Conservation (phyloP, 2,888 invertebrate genomes). For the Tetanocera ferruginea region DNA sequence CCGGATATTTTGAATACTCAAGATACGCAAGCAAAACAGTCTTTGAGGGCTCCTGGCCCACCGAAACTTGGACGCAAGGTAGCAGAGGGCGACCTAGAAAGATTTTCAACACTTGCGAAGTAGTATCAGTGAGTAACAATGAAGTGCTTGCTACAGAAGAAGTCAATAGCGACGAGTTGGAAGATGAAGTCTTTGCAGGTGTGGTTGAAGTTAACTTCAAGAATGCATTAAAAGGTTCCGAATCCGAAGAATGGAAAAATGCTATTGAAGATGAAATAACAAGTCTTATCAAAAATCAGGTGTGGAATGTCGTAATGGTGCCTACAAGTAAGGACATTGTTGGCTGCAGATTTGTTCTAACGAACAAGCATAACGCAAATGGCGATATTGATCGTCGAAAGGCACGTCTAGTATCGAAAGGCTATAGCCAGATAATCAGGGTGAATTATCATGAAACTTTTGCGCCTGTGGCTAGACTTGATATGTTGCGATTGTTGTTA, state of each 20-base stretch:
- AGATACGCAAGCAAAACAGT: neutral
- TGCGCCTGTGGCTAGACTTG: constrained; percentile 2
- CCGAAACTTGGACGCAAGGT: no score
- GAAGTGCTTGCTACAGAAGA: no score
- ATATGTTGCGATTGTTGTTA: neutral
- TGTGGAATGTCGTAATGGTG: no score
- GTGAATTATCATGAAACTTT: constrained; percentile 1
- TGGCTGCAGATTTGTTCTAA: no score
- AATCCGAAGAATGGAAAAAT: constrained; percentile 36
- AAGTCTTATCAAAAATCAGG: constrained; percentile 41
- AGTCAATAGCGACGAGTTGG: neutral
- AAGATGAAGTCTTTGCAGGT: constrained; percentile 38
- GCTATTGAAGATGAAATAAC: constrained; percentile 40
- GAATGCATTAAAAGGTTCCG: constrained; percentile 37
- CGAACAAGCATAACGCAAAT: neutral
- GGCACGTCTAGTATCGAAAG: constrained; percentile 7
- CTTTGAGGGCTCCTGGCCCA: no score
- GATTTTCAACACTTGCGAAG: no score
- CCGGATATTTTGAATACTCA: neutral
- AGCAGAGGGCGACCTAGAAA: neutral
- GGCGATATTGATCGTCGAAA: neutral
- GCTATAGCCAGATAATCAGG: neutral
- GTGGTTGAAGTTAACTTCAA: constrained; percentile 33
- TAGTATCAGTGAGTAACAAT: no score
- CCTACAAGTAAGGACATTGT: no score